Conservation (phyloP, 2,797 vertebrate genomes). For the Chlorospingus semifuscus region DNA sequence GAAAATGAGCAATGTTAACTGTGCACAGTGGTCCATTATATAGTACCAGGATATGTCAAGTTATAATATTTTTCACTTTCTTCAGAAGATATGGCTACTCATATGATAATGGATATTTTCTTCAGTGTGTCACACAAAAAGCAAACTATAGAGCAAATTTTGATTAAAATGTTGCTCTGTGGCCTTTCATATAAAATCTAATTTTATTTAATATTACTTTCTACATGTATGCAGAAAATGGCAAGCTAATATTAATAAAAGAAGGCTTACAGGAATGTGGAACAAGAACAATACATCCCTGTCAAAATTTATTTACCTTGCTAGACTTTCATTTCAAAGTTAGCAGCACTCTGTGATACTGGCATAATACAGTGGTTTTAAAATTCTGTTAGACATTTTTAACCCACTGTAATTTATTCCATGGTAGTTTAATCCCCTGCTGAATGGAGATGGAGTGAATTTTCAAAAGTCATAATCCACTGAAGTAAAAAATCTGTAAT, state of each 20-base stretch:
- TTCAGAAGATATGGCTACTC: not conserved
- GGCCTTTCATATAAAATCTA: constrained; percentile 71
- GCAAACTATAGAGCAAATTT: constrained; percentile 53
- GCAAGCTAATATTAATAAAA: constrained; percentile 78
- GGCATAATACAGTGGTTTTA: constrained; percentile 69
- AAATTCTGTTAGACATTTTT: constrained; percentile 75
- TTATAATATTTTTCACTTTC: constrained; percentile 1
- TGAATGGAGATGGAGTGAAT: constrained; percentile 66
- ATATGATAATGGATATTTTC: constrained; percentile 31
- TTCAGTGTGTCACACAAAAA: constrained; percentile 51
- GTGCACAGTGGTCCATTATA: not conserved
- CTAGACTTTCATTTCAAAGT: constrained; percentile 77
- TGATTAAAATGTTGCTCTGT: constrained; percentile 74
- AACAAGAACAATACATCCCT: constrained; percentile 63
- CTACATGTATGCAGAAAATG: constrained; percentile 68
- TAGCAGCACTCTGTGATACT: constrained; percentile 59
- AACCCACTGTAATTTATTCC: constrained; percentile 78
- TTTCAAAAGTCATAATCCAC: constrained; percentile 73
- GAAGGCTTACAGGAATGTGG: constrained; percentile 64
- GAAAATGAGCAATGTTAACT: not conserved
- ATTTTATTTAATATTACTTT: constrained; percentile 76
- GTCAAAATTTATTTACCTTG: constrained; percentile 77
- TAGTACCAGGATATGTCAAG: not conserved
- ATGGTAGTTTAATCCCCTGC: constrained; percentile 70
- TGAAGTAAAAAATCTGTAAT: constrained; percentile 74